These are phyloP conservation scores for Yponomeuta malinellus DNA, from an alignment of 2,888 invertebrate species.

Conservation along the genomic window DNA sequence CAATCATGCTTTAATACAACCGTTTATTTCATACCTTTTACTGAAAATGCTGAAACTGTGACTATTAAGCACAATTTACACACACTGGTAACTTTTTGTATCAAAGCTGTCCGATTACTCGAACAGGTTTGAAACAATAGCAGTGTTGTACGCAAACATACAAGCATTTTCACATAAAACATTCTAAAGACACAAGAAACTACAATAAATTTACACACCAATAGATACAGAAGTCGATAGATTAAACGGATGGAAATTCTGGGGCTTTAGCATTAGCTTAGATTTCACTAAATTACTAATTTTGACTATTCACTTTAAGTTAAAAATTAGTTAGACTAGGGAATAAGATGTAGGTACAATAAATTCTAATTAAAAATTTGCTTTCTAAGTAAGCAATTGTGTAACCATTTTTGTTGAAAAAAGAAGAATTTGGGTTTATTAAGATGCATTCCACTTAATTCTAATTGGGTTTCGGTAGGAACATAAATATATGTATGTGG, in stretches of 20 bases:
- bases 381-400: not conserved
- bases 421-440: too few relatives aligned
- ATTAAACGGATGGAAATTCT: constrained; percentile 76
- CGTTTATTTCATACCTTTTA: not conserved
- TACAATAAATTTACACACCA: constrained; percentile 43
- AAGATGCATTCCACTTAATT: too few relatives aligned
- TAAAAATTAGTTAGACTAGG: not conserved
- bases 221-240: constrained; percentile 71
- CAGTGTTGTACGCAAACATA: not conserved
- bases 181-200: constrained; percentile 34
- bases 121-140: not conserved
- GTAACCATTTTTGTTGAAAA: too few relatives aligned
- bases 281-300: not conserved
- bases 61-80: not conserved
- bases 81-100: not conserved
- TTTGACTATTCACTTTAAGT: not conserved
- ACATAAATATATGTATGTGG: too few relatives aligned
- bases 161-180: not conserved
- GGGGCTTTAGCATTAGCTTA: constrained; percentile 68
- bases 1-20: not conserved
- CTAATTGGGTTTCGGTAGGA: too few relatives aligned
- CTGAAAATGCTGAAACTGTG: not conserved
- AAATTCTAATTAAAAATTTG: not conserved
- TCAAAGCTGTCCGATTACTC: not conserved
- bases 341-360: not conserved